Base-by-base conservation (phyloP, 2,797 vertebrate species). In the Avahi laniger region DNA sequence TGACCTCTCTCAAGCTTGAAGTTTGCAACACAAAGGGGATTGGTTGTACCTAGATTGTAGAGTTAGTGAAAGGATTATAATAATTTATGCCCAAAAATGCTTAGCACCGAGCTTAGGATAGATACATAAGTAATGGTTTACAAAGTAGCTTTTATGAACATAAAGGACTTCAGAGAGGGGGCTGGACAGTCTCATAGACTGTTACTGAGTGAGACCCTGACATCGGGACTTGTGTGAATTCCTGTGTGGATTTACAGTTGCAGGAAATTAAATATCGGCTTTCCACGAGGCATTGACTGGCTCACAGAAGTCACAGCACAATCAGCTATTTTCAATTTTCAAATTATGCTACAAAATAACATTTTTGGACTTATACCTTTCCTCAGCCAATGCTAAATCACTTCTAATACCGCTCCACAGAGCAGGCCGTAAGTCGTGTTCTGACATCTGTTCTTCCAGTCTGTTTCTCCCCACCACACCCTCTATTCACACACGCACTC, bases 241-340 rank as follows among this genome's bases (percentile, higher is more conserved):
- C 6, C 0, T 87, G 46, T 81, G 81, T 76, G 20, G 13, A 89
- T 89, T 94, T 83, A 57, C 28, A 91, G 0, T 75, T 28, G 15
- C 54, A 93, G 91, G 75, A 96, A 94, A 97, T 70, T 86, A 96
- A 94, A 87, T 73, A 82, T 70, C 84, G 94, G 50, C 67, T 93
- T 93, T 95, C 81, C 26, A 41, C 28, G 86, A 69, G 70, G 41
- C 70, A 70, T 43, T 54, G 73, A 18, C n/a, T 73, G 59, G n/a
- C 75, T 91, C 61, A 92, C 67, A 57, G 57, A 93, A 90, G 14
- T 96, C 28, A 85, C 30, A 75, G 57, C n/a, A 91, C 75, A 94
- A 1, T 43, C 41, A n/a, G 41, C 63, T 95, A 83, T 95, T 91
- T 76, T 93, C 78, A 72, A n/a, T n/a, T n/a, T n/a, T n/a, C n/a